Conservation (phyloP, 1,140 invertebrate genomes). For the Dendrolimus kikuchii region DNA sequence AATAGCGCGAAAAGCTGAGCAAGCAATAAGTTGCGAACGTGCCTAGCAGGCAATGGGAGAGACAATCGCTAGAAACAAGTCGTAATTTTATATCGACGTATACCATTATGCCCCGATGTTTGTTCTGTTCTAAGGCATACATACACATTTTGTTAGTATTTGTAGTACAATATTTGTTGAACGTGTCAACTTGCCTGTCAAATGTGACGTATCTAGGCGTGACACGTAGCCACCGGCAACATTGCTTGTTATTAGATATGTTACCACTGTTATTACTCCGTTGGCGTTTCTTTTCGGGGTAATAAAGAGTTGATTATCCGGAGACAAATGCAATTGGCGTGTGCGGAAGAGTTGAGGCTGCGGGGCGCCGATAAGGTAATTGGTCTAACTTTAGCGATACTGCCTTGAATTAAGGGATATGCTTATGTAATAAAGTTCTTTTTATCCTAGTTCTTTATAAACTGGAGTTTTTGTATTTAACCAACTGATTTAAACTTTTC, state of each 20-base stretch:
- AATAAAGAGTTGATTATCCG: conserved; percentile 61
- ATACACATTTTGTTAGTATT: conserved; percentile 55
- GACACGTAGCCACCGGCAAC: conserved; percentile 47
- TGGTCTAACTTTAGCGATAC: conserved; percentile 5
- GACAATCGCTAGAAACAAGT: conserved; percentile 43
- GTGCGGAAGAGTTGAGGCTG: conserved; percentile 34
- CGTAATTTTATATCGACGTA: conserved; percentile 55
- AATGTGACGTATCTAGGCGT: conserved; percentile 56
- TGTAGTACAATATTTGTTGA: conserved; percentile 65
- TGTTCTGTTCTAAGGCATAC: conserved; percentile 30
- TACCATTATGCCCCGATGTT: conserved; percentile 46
- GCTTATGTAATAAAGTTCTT: background rate
- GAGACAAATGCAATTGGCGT: conserved; percentile 35
- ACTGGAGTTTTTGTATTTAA: too few species aligned
- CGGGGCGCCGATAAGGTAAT: conserved; percentile 34
- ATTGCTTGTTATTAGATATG: conserved; percentile 58
- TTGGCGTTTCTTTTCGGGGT: conserved; percentile 46
- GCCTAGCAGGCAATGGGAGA: conserved; percentile 26
- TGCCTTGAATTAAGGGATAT: conserved; percentile 7
- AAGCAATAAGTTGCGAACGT: conserved; percentile 41
- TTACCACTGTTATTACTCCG: conserved; percentile 51
- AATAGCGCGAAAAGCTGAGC: conserved; percentile 22
- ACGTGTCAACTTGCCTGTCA: conserved; percentile 58
- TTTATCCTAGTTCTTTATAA: too few species aligned
- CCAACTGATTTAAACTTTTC: too few species aligned